Percentiles rank a stretch among this genome's conserved stretches.
Conservation (phyloP, 2,888 invertebrate genomes). For the Sesamia inferens region DNA sequence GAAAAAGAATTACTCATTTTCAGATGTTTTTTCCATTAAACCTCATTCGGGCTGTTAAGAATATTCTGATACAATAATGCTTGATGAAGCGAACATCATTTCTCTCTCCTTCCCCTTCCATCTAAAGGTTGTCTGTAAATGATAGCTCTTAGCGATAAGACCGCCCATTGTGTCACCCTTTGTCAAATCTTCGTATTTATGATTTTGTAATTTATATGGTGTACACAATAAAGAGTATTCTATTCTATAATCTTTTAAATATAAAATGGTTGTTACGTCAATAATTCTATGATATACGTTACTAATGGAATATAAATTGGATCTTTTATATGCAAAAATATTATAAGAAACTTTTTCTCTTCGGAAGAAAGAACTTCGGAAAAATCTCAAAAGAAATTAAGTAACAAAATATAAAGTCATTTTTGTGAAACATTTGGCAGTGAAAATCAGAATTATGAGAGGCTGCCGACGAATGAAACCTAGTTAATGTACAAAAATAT, state of each 20-base stretch:
- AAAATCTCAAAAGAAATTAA: neutral
- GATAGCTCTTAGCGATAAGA: no score
- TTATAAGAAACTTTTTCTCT: neutral
- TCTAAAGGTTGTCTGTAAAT: no score
- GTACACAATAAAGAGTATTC: no score
- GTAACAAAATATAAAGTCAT: neutral
- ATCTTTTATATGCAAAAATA: neutral
- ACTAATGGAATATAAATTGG: neutral
- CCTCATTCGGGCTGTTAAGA: neutral
- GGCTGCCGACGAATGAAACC: neutral
- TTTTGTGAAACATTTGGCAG: neutral
- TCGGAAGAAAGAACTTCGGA: neutral
- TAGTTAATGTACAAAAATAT: neutral
- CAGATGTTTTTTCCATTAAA: neutral
- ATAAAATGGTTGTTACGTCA: neutral
- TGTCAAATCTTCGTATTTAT: no score
- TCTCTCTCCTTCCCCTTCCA: no score
- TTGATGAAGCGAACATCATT: no score
- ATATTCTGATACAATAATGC: neutral
- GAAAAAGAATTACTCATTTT: neutral
- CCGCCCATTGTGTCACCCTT: no score
- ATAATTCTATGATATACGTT: neutral
- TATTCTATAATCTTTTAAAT: neutral
- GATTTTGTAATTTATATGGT: no score
- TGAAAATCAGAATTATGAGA: neutral